Evolutionary conservation across 2,797 vertebrate species (phyloP).

Genomic region (Arctocebus calabarensis): DNA sequence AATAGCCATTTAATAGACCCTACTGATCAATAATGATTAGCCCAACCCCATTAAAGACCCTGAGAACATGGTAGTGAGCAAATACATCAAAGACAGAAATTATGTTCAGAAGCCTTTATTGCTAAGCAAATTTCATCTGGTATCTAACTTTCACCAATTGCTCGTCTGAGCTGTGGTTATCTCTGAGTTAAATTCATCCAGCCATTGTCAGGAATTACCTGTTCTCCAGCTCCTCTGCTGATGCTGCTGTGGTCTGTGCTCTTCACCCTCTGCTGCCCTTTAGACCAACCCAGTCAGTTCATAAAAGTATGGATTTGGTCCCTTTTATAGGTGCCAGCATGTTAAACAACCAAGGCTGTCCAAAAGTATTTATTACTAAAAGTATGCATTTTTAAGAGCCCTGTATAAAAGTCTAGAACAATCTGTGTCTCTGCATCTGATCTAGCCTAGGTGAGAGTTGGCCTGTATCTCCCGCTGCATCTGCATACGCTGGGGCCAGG

Average conservation of each 20-base stretch:
- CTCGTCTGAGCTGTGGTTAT: background rate
- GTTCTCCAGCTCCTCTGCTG: background rate
- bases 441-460: background rate
- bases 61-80: background rate
- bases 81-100: background rate
- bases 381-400: background rate
- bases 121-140: background rate
- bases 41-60: background rate
- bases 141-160: background rate
- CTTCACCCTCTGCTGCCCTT: background rate
- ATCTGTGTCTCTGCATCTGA: background rate
- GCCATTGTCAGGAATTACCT: background rate
- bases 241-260: accelerated
- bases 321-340: background rate
- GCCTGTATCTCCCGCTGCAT: background rate
- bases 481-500: background rate
- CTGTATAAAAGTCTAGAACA: background rate
- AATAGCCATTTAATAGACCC: background rate
- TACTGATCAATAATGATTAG: background rate
- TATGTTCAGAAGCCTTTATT: background rate
- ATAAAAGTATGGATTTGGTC: background rate
- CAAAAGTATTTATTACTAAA: background rate
- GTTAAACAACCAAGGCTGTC: background rate
- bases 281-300: background rate
- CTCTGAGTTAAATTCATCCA: background rate